These are phyloP conservation scores for Rhyacophila evoluta DNA, from an alignment of 2,888 invertebrate species.

Conservation along the genomic window DNA sequence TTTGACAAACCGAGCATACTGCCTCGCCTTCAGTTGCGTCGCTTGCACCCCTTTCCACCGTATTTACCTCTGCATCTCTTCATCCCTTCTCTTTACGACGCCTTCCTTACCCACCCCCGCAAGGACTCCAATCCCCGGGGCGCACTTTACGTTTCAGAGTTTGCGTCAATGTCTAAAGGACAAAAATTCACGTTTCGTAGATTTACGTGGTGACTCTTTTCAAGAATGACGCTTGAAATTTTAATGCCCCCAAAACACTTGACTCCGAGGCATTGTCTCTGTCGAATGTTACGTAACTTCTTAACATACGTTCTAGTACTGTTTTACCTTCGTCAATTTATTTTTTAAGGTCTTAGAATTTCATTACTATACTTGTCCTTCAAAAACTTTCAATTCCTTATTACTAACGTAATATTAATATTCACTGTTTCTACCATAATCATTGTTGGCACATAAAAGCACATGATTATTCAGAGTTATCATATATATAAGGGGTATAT, in stretches of 20 bases:
- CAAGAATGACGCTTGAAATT: slow-evolving; percentile 30
- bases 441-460: too few relatives aligned
- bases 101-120: neutral
- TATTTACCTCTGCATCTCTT: slow-evolving; percentile 28
- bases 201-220: slow-evolving; percentile 28
- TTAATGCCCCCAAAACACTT: slow-evolving; percentile 27
- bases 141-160: slow-evolving; percentile 38
- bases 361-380: too few relatives aligned
- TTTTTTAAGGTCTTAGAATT: neutral
- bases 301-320: neutral
- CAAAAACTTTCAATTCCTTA: too few relatives aligned
- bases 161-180: slow-evolving; percentile 27
- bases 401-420: too few relatives aligned
- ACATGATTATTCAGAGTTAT: too few relatives aligned
- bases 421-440: too few relatives aligned
- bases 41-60: neutral
- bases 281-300: neutral
- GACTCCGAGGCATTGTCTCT: neutral
- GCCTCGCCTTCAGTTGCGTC: slow-evolving; percentile 34
- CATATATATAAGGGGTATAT: too few relatives aligned
- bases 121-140: slow-evolving; percentile 16
- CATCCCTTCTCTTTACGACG: slow-evolving; percentile 32
- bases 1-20: slow-evolving; percentile 55
- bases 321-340: neutral
- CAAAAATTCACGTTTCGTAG: slow-evolving; percentile 28